Evolutionary conservation across 2,888 invertebrate genomes (phyloP).

Genomic region (Allophyes oxyacanthae): DNA sequence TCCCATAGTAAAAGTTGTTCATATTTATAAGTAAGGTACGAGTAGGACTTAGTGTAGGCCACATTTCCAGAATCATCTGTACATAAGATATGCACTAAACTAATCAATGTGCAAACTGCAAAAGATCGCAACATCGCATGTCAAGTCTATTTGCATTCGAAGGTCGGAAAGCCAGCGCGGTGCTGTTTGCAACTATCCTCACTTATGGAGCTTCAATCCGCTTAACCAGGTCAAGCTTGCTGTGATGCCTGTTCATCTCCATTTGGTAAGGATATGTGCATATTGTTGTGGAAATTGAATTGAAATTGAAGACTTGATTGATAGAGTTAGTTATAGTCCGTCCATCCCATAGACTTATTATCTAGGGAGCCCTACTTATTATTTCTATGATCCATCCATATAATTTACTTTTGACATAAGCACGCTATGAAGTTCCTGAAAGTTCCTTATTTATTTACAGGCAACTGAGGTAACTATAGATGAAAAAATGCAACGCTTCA

Average conservation of each 20-base stretch:
- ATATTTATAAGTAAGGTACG: no score
- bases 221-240: constrained; percentile 69
- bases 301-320: neutral
- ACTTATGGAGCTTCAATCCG: constrained; percentile 68
- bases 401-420: no score
- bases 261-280: constrained; percentile 24
- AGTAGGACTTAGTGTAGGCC: no score
- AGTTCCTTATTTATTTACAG: no score
- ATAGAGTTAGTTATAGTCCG: neutral
- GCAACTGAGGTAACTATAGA: no score
- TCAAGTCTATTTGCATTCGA: constrained; percentile 47
- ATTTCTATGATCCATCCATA: no score
- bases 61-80: no score
- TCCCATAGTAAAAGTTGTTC: no score
- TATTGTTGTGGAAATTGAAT: constrained; percentile 8
- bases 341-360: no score
- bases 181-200: constrained; percentile 48
- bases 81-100: neutral
- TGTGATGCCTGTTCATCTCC: constrained; percentile 34
- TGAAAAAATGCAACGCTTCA: no score
- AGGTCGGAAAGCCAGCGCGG: constrained; percentile 59
- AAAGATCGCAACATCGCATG: constrained; percentile 15
- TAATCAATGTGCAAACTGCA: constrained; percentile 9
- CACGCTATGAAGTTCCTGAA: no score
- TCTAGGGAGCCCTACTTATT: no score